Percentiles rank a stretch among this genome's conserved stretches.
These are phyloP conservation scores for Xenopus petersii DNA, from an alignment of 2,797 vertebrate genomes.

Conservation along the genomic window DNA sequence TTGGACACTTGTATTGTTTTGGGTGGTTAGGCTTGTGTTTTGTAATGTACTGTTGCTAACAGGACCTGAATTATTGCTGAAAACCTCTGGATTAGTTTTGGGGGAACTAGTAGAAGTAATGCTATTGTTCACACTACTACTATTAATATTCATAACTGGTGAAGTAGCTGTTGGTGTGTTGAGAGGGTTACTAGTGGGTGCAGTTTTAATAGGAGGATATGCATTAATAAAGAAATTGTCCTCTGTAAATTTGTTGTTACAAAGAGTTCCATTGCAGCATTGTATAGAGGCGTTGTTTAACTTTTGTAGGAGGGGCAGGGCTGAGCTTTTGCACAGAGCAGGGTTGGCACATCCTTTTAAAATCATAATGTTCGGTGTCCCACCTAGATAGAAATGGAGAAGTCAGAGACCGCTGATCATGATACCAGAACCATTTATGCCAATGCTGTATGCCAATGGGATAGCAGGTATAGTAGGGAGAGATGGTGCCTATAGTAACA, in stretches of 20 bases:
- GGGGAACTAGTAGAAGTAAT: too few relatives aligned
- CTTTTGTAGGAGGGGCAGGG: conserved; percentile 16
- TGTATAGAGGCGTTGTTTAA: not conserved
- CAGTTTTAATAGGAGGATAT: not conserved
- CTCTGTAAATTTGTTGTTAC: conserved; percentile 28
- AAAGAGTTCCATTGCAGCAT: conserved; percentile 30
- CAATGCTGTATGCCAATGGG: too few relatives aligned
- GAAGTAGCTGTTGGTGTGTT: conserved; percentile 12
- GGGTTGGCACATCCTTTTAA: conserved; percentile 37
- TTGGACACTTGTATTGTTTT: not conserved
- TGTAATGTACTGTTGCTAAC: not conserved
- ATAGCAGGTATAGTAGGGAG: too few relatives aligned
- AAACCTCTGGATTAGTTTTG: too few relatives aligned
- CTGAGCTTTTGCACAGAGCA: conserved; percentile 5
- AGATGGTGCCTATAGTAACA: too few relatives aligned
- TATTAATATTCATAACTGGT: too few relatives aligned
- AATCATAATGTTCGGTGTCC: not conserved
- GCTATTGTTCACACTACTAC: too few relatives aligned
- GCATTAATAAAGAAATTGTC: not conserved
- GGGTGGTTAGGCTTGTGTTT: not conserved
- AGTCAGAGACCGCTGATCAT: too few relatives aligned
- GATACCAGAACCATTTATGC: too few relatives aligned
- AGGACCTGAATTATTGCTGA: not conserved
- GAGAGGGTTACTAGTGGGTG: not conserved
- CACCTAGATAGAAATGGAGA: conserved; percentile 13